These are phyloP conservation scores for Nymphalis urticae DNA, from an alignment of 2,888 invertebrate genomes.

Conservation along the genomic window DNA sequence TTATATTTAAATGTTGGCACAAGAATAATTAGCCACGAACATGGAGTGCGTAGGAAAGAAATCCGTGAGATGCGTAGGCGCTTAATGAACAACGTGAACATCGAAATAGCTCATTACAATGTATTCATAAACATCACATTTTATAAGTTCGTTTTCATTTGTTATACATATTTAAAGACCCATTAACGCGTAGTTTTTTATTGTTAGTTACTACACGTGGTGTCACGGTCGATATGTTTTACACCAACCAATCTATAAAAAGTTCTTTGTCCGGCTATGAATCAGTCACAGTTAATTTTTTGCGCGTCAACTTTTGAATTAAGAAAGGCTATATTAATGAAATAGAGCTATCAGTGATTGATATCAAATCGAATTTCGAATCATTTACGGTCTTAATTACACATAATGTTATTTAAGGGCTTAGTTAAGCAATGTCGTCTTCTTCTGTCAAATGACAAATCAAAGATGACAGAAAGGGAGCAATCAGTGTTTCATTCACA, in stretches of 20 bases:
- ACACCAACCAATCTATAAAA: constrained; percentile 10
- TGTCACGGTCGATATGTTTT: constrained; percentile 16
- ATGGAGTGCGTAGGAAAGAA: constrained; percentile 49
- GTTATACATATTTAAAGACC: not conserved
- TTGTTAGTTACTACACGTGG: not conserved
- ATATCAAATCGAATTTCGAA: not conserved
- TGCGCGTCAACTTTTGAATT: constrained; percentile 15
- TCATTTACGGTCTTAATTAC: not conserved
- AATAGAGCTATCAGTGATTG: not conserved
- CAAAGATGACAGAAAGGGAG: no score
- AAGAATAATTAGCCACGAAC: constrained; percentile 56
- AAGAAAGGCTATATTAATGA: constrained; percentile 1
- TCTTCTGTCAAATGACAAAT: no score
- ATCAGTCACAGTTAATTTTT: constrained; percentile 21
- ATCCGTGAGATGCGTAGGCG: constrained; percentile 39
- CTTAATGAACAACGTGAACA: constrained; percentile 10
- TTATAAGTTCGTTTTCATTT: not conserved
- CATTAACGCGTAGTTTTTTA: not conserved
- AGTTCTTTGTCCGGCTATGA: constrained; percentile 20
- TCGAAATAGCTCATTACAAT: not conserved
- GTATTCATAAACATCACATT: not conserved
- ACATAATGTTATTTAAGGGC: no score
- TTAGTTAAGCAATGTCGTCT: no score
- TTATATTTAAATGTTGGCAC: constrained; percentile 44
- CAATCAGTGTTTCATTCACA: not conserved